Evolutionary conservation across 2,888 invertebrate species (phyloP), one percentile per base, ranked within the genome.

Genomic region (Cephus spinipes): DNA sequence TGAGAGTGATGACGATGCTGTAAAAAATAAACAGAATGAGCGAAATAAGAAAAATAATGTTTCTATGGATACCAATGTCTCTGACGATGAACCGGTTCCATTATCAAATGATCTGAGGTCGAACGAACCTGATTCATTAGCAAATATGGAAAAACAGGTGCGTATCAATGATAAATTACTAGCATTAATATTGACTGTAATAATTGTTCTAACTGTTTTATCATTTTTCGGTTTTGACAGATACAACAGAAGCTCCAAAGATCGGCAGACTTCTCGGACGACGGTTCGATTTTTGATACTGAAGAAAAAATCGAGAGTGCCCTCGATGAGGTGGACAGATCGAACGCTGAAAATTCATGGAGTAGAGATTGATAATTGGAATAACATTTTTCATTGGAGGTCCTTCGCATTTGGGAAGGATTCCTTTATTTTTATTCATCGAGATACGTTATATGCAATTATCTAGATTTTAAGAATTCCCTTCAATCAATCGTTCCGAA

Each of bases 221-320:
- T 55, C 23, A 55, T 55, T 2, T 55, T 9, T 55, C 23, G 23
- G 9, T 55, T 55, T 55, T 55, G 23, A 55, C 23, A 55, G 55
- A 15, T 9, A 2, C 23, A 55, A 9, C 23, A 23, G 55, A 55
- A 55, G 9, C 15, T 55, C 9, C 55, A 55, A 55, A 55, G 23
- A 55, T 55, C 55, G 23, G 55, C 55, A 55, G 55, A 81, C 76
- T 68, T 76, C 15, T 83, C 80, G 30, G 79, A 81, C 75, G 82
- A 82, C 71, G 83, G 81, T 36, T 82, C 82, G 12, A 81, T 80
- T 36, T 82, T 82, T 76, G 81, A 80, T 73, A 34, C 81, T 12
- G 79, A 79, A 33, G 82, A 83, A 69, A 80, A 80, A n/a, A 35
- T 77, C 15, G 71, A 77, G 23, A 55, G 34, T 32, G 31, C 75